Evolutionary conservation across 2,888 invertebrate species (phyloP).

Genomic region (Podotricha telesiphe): DNA sequence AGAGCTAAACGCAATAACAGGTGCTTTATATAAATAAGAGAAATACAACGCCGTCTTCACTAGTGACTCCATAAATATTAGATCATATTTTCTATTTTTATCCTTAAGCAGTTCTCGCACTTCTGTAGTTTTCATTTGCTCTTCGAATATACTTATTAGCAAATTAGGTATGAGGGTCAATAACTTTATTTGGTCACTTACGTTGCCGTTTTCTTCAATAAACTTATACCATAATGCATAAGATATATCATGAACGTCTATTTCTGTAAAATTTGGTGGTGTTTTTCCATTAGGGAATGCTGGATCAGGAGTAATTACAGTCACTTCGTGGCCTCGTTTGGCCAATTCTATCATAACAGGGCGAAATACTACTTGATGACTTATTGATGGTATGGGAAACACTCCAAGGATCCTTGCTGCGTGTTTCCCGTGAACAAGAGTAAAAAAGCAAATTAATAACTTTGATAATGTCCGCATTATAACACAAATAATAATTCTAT

Average conservation of each 20-base stretch:
- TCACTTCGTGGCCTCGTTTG: slow-evolving; percentile 63
- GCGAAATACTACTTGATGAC: slow-evolving; percentile 55
- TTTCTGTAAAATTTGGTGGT: slow-evolving; percentile 57
- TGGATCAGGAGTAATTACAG: slow-evolving; percentile 61
- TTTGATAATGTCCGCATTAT: slow-evolving; percentile 3
- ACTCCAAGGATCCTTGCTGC: slow-evolving; percentile 59
- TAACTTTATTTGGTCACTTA: slow-evolving; percentile 16
- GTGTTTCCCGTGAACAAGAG: slow-evolving; percentile 12
- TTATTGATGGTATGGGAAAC: slow-evolving; percentile 62
- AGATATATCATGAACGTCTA: slow-evolving; percentile 58
- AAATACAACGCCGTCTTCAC: slow-evolving; percentile 49
- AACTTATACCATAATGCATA: slow-evolving; percentile 48
- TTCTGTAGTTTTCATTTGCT: slow-evolving; percentile 43
- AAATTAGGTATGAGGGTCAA: slow-evolving; percentile 26
- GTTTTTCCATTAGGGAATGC: slow-evolving; percentile 53
- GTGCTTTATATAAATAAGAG: slow-evolving; percentile 55
- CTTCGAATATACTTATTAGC: slow-evolving; percentile 41
- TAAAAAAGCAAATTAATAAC: slow-evolving; percentile 6
- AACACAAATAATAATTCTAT: not conserved
- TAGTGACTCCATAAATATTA: slow-evolving; percentile 55
- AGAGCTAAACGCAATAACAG: slow-evolving; percentile 59
- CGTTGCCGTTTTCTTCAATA: slow-evolving; percentile 30
- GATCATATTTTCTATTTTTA: slow-evolving; percentile 51
- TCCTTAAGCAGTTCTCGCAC: slow-evolving; percentile 41
- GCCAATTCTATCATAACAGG: slow-evolving; percentile 58